Conservation (phyloP, 37 sponge, comb jelly and placozoan genomes). For the Agelas oroides region DNA sequence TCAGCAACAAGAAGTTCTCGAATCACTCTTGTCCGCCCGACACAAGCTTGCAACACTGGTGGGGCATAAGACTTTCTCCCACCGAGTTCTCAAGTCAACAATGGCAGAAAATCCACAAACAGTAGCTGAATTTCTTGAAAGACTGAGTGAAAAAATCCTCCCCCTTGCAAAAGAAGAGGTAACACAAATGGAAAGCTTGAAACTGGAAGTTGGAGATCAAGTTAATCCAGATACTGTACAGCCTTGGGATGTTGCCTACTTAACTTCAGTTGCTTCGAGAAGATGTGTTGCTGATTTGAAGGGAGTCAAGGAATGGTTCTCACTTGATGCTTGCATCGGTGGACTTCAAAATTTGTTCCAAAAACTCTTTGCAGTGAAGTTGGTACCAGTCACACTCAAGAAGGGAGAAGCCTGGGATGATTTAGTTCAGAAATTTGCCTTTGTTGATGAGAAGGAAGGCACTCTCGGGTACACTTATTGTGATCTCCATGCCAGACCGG, state of each 20-base stretch:
- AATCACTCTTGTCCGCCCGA: constrained; percentile 48
- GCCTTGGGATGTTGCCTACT: constrained; percentile 70
- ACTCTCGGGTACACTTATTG: constrained; percentile 75
- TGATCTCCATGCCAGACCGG: constrained; percentile 66
- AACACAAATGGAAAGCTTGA: constrained; percentile 23
- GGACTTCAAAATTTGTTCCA: constrained; percentile 68
- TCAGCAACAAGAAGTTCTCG: constrained; percentile 41
- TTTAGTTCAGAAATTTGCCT: constrained; percentile 68
- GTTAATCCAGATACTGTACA: constrained; percentile 9
- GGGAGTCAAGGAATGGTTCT: constrained; percentile 21
- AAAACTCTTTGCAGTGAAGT: constrained; percentile 57
- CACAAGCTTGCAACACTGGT: constrained; percentile 76
- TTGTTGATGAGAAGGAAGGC: constrained; percentile 62
- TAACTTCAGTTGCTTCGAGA: constrained; percentile 27
- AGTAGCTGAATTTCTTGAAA: constrained; percentile 69
- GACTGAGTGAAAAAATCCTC: constrained; percentile 40
- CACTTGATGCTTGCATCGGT: constrained; percentile 70
- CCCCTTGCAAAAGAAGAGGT: constrained; percentile 74
- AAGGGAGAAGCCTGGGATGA: constrained; percentile 77
- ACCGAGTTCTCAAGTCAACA: constrained; percentile 58
- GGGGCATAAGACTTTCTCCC: constrained; percentile 81
- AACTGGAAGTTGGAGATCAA: background rate
- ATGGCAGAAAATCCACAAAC: constrained; percentile 80
- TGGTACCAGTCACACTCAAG: constrained; percentile 40
- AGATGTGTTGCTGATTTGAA: background rate